These are phyloP conservation scores for Drosophila virilis DNA, from an alignment of 1,140 invertebrate species.

Conservation along the genomic window DNA sequence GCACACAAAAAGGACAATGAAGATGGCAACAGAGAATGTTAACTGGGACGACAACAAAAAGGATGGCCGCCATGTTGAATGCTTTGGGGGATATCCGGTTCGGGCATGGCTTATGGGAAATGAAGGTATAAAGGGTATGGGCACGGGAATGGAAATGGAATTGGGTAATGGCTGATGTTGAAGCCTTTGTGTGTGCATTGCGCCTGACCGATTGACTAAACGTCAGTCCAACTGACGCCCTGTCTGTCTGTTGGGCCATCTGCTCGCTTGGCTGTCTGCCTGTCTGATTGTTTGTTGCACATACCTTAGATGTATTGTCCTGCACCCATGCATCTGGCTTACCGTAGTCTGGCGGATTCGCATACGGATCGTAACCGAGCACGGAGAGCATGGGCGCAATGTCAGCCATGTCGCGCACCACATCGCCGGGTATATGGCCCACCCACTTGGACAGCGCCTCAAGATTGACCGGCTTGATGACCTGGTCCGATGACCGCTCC, in stretches of 20 bases:
- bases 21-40: slow-evolving; percentile 51
- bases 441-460: slow-evolving; percentile 99
- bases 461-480: slow-evolving; percentile 98
- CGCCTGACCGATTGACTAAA: slow-evolving; percentile 14
- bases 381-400: slow-evolving; percentile 96
- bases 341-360: slow-evolving; percentile 97
- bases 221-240: not conserved
- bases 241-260: slow-evolving; percentile 11
- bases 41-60: slow-evolving; percentile 47
- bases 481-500: slow-evolving; percentile 99
- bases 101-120: not conserved
- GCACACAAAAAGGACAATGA: slow-evolving; percentile 39
- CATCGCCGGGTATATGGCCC: slow-evolving; percentile 95
- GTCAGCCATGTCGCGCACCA: slow-evolving; percentile 94
- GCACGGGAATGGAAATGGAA: not conserved
- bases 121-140: not conserved
- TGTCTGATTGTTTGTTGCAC: slow-evolving; percentile 72
- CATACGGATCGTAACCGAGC: slow-evolving; percentile 96
- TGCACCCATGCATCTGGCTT: slow-evolving; percentile 93
- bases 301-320: slow-evolving; percentile 89
- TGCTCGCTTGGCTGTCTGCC: slow-evolving; percentile 21
- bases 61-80: slow-evolving; percentile 52
- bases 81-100: slow-evolving; percentile 45
- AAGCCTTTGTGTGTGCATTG: slow-evolving; percentile 12
- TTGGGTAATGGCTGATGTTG: slow-evolving; percentile 7